phyloP scores from a whole-genome alignment of 2,113 vertebrate genomes.

The Lonchura striata region DNA sequence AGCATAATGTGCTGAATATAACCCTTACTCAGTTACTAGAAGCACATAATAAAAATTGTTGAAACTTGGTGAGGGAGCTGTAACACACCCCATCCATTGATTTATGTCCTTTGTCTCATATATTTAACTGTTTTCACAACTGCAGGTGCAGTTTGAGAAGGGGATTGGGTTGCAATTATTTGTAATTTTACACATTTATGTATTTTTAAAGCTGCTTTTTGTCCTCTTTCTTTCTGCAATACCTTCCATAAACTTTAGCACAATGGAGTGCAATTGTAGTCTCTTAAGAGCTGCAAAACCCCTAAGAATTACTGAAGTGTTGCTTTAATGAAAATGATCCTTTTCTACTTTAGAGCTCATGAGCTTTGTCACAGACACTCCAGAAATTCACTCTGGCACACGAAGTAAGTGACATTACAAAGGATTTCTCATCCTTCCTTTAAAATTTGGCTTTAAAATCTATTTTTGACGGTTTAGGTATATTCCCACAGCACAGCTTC shows the following conservation, averaged over 20 bases:
- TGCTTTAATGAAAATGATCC: neutral
- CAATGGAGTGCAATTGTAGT: neutral
- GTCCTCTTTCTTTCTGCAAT: neutral
- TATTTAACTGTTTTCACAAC: neutral
- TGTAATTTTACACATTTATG: neutral
- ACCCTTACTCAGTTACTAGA: constrained; percentile 23
- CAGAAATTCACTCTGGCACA: neutral
- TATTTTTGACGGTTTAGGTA: neutral
- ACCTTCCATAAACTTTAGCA: neutral
- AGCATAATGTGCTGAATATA: constrained; percentile 2
- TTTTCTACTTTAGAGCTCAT: neutral
- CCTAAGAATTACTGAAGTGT: neutral
- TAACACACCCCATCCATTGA: neutral
- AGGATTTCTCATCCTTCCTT: neutral
- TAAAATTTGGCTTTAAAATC: neutral
- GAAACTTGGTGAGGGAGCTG: neutral
- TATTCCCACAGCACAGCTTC: neutral
- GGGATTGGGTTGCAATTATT: neutral
- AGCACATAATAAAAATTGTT: neutral
- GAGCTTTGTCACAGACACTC: neutral
- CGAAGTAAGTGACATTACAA: neutral
- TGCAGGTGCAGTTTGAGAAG: neutral
- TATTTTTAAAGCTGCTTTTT: neutral
- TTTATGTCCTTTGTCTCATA: neutral
- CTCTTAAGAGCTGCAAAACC: neutral